Percentiles rank a stretch among this genome's conserved stretches.
phyloP scores from a whole-genome alignment of 2,113 vertebrate genomes.

The Psittacula cyanocephala region DNA sequence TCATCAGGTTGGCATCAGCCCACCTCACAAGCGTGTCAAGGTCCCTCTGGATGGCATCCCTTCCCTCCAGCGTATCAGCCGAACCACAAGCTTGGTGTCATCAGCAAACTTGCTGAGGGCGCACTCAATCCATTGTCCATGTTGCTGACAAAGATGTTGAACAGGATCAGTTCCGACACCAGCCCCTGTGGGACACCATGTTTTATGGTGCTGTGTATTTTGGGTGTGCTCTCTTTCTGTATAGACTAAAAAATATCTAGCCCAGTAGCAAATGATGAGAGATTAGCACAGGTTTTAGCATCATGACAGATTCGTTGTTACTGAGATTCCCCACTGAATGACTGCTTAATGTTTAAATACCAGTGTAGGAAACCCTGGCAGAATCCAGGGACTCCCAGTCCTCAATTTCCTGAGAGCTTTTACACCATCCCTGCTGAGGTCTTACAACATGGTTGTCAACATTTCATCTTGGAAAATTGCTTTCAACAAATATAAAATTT shows the following conservation, averaged over 20 bases:
- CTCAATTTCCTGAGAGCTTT: background rate
- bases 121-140: background rate
- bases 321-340: background rate
- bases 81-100: background rate
- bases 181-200: background rate
- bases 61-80: background rate
- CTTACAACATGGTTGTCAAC: background rate
- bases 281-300: background rate
- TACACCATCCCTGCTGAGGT: fast-evolving
- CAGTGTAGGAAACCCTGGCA: background rate
- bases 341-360: background rate
- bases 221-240: background rate
- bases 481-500: background rate
- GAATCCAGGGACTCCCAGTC: background rate
- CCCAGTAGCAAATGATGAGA: background rate
- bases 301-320: background rate
- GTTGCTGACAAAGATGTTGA: background rate
- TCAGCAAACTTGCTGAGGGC: background rate
- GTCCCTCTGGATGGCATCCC: background rate
- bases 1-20: too few relatives aligned
- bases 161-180: background rate
- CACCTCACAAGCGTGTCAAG: too few relatives aligned
- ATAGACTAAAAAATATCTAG: background rate
- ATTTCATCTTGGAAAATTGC: background rate
- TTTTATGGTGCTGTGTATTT: background rate